These are phyloP conservation scores for Hippocampus comes DNA, from an alignment of 2,113 vertebrate genomes.

Conservation along the genomic window DNA sequence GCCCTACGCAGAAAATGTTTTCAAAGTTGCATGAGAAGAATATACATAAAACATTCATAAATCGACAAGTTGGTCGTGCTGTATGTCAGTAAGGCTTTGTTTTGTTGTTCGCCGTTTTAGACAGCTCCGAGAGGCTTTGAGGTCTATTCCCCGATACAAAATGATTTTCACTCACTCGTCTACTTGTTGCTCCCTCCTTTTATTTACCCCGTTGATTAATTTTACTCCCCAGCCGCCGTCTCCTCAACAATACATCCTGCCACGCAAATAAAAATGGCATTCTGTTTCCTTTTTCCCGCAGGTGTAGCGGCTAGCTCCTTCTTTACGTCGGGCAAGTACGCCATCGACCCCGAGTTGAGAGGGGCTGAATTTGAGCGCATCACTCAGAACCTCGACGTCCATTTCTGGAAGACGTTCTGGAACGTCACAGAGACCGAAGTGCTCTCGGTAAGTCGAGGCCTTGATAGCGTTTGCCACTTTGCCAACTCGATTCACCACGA, in stretches of 20 bases:
- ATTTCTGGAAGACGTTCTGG: slow-evolving; percentile 92
- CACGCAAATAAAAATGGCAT: neutral
- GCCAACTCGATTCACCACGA: neutral
- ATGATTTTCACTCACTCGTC: slow-evolving; percentile 4
- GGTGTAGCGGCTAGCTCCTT: slow-evolving; percentile 86
- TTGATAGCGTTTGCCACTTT: neutral
- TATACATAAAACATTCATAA: slow-evolving; percentile 6
- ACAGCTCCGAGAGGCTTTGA: neutral
- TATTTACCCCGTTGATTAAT: slow-evolving; percentile 4
- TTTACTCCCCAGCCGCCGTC: neutral
- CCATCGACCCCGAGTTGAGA: slow-evolving; percentile 85
- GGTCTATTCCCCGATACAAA: neutral
- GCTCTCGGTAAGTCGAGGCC: slow-evolving; percentile 73
- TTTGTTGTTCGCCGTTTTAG: neutral
- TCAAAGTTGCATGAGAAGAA: neutral
- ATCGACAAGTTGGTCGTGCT: slow-evolving; percentile 1
- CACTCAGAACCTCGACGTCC: slow-evolving; percentile 85
- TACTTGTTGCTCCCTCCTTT: neutral
- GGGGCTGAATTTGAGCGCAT: slow-evolving; percentile 85
- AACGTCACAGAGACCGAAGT: slow-evolving; percentile 87
- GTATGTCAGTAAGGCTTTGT: slow-evolving; percentile 11
- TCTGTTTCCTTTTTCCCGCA: slow-evolving; percentile 34
- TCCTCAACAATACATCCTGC: neutral
- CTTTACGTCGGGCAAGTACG: slow-evolving; percentile 85
- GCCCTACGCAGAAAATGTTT: slow-evolving; percentile 8